Conservation (phyloP, 2,888 invertebrate genomes). For the Argyra leucocephala region DNA sequence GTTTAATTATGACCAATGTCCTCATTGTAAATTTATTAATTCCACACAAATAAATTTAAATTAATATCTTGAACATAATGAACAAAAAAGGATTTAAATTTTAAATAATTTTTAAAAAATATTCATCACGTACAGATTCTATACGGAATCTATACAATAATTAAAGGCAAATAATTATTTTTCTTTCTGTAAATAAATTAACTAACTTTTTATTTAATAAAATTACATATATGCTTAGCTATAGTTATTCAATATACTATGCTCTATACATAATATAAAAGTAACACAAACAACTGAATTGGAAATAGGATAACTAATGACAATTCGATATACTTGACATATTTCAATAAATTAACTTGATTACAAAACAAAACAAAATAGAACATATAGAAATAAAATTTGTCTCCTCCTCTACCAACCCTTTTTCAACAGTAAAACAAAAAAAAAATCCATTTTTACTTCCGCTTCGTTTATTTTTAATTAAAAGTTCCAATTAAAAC, state of each 20-base stretch:
- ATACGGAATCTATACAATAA: too few species aligned
- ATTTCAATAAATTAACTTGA: not conserved
- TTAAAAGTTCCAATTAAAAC: constrained; percentile 11
- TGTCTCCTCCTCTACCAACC: not conserved
- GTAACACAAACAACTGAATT: too few species aligned
- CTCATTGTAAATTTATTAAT: not conserved
- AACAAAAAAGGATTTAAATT: not conserved
- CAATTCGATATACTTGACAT: not conserved
- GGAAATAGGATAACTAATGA: not conserved
- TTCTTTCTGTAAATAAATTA: not conserved
- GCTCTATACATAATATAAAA: too few species aligned
- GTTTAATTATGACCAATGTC: not conserved
- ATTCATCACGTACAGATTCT: not conserved
- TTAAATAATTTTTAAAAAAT: not conserved
- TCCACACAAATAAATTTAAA: not conserved
- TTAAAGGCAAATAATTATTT: too few species aligned
- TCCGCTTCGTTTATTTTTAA: constrained; percentile 6
- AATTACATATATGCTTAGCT: too few species aligned
- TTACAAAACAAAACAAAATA: not conserved
- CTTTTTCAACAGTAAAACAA: too few species aligned
- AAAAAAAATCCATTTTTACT: not conserved
- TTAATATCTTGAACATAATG: too few species aligned
- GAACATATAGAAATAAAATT: not conserved
- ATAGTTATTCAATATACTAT: too few species aligned
- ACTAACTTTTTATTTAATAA: not conserved